phyloP scores from a whole-genome alignment of 2,113 vertebrate species.

The Psophia crepitans region DNA sequence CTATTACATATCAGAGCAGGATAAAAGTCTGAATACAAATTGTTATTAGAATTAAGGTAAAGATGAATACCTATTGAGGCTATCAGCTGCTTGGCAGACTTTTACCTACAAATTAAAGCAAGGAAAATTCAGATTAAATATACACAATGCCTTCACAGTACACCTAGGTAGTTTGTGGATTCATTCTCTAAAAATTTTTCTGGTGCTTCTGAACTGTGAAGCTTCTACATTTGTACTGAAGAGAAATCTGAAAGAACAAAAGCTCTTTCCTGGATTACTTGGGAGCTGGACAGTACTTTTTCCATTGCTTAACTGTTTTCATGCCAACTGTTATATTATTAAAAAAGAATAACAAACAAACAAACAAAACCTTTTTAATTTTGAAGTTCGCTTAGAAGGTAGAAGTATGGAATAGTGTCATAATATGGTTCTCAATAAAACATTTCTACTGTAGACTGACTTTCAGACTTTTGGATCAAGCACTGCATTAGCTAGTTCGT shows the following conservation, averaged over 20 bases:
- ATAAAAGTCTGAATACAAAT: not conserved
- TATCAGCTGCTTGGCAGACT: not conserved
- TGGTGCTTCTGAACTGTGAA: not conserved
- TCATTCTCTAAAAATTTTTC: not conserved
- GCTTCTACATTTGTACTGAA: not conserved
- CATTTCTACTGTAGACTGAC: not conserved
- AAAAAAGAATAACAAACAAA: not conserved
- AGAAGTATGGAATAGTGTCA: not conserved
- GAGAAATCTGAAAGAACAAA: not conserved
- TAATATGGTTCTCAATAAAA: not conserved
- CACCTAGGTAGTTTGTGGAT: not conserved
- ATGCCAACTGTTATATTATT: not conserved
- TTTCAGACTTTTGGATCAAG: not conserved
- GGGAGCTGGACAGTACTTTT: not conserved
- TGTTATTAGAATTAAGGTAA: not conserved
- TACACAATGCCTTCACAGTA: not conserved
- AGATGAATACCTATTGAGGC: not conserved
- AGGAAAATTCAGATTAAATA: not conserved
- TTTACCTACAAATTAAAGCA: not conserved
- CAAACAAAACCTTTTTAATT: not conserved
- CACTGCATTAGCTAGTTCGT: not conserved
- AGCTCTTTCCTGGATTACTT: not conserved
- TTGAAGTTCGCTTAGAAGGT: not conserved
- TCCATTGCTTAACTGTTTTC: not conserved
- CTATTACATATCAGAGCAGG: not conserved